phyloP scores from a whole-genome alignment of 2,888 invertebrate genomes.

The Ischnura elegans region DNA sequence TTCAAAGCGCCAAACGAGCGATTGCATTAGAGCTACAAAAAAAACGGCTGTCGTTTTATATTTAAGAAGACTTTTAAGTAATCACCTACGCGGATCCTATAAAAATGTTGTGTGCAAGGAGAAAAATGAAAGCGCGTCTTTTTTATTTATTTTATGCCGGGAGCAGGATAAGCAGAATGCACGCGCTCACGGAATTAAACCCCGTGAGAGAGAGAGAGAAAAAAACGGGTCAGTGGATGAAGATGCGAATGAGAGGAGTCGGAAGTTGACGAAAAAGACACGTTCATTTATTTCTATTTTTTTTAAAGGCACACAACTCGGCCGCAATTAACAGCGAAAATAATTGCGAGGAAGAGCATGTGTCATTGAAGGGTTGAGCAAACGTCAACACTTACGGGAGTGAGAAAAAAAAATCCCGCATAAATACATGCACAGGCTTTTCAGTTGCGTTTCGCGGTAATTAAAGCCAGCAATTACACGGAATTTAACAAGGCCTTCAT shows the following conservation, averaged over 20 bases:
- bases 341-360: slow-evolving; percentile 64
- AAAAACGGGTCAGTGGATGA: slow-evolving; percentile 53
- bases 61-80: background rate
- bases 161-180: background rate
- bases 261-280: slow-evolving; percentile 1
- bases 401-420: slow-evolving; percentile 32
- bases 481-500: slow-evolving; percentile 56
- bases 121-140: background rate
- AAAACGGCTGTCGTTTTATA: background rate
- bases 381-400: slow-evolving; percentile 37
- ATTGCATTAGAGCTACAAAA: background rate
- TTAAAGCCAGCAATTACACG: slow-evolving; percentile 66
- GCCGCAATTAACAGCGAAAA: slow-evolving; percentile 65
- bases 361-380: slow-evolving; percentile 57
- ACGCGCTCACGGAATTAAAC: background rate
- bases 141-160: background rate
- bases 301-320: background rate
- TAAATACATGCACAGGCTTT: slow-evolving; percentile 59
- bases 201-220: background rate
- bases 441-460: slow-evolving; percentile 60
- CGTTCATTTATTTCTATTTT: too few species aligned
- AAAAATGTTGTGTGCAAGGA: background rate
- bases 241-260: slow-evolving; percentile 32
- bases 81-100: background rate
- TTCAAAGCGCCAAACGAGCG: background rate